phyloP scores from a whole-genome alignment of 2,113 vertebrate genomes.

The Chrysemys picta region DNA sequence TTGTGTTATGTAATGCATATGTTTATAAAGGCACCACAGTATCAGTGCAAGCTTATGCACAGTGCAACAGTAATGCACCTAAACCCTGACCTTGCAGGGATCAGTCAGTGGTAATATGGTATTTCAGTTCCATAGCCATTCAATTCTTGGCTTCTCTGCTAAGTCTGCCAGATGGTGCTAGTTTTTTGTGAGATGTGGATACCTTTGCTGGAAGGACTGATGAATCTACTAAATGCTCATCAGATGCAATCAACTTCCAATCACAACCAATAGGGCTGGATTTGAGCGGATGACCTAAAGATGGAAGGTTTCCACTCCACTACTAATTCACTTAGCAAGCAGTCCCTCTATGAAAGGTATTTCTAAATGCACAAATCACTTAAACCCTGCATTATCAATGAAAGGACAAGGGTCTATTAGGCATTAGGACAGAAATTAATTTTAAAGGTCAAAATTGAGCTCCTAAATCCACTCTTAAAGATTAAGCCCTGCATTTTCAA shows the following conservation, averaged over 20 bases:
- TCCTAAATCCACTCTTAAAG: not conserved
- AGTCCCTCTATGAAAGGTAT: not conserved
- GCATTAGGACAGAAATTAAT: not conserved
- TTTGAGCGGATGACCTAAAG: not conserved
- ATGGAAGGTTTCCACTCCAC: not conserved
- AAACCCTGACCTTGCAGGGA: not conserved
- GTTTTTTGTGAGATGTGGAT: not conserved
- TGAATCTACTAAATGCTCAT: not conserved
- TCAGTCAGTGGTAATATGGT: rapidly evolving
- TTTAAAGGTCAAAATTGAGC: not conserved
- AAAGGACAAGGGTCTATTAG: not conserved
- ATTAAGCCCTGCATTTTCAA: not conserved
- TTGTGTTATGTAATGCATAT: not conserved
- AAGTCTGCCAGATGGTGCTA: not conserved
- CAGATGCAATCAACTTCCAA: not conserved
- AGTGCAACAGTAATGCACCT: not conserved
- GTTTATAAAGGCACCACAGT: rapidly evolving
- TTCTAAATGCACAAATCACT: not conserved
- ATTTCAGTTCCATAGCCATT: not conserved
- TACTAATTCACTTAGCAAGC: not conserved
- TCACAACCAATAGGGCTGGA: not conserved
- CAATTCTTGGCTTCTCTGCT: not conserved
- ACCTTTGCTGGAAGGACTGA: not conserved
- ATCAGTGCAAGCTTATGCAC: not conserved
- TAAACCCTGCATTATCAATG: not conserved